Percentiles rank a stretch among this genome's conserved stretches.
These are phyloP conservation scores for Stichopus chloronotus DNA, from an alignment of 35 echinoderm and acorn worm genomes.

Conservation along the genomic window DNA sequence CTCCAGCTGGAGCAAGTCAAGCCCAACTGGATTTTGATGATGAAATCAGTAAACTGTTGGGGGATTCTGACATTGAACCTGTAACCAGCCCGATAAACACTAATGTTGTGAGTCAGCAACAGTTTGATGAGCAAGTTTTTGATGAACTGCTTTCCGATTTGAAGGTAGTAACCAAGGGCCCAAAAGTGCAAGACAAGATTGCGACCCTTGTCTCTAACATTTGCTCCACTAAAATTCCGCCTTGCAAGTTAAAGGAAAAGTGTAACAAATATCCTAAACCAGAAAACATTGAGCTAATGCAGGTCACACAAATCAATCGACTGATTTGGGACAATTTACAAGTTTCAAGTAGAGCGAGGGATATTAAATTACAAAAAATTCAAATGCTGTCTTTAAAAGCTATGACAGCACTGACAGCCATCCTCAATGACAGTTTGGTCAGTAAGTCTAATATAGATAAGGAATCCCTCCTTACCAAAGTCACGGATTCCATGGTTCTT, in stretches of 20 bases:
- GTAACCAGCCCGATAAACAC: background rate
- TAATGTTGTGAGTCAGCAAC: background rate
- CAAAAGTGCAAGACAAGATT: conserved; percentile 26
- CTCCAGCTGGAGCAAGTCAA: conserved; percentile 5
- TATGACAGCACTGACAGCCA: background rate
- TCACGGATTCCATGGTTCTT: background rate
- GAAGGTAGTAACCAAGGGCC: background rate
- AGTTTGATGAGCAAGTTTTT: conserved; percentile 22
- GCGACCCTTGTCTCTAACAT: conserved; percentile 4
- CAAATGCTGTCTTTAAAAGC: background rate
- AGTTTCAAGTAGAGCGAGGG: background rate
- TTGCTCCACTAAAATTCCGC: background rate
- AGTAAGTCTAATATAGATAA: background rate
- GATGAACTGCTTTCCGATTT: background rate
- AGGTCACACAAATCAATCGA: background rate
- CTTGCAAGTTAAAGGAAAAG: conserved; percentile 1
- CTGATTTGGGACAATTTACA: background rate
- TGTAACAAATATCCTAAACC: conserved; percentile 8
- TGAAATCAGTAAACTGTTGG: conserved; percentile 22
- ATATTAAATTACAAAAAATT: background rate
- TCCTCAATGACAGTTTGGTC: background rate
- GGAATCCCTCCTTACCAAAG: conserved; percentile 22
- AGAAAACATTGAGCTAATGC: conserved; percentile 15
- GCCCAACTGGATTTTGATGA: conserved; percentile 22
- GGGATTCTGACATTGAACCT: background rate